A percentile compares a stretch with the other conserved stretches of the same genome.
Evolutionary conservation across 92 coral and sea anemone species (phyloP).

Genomic region (Porites evermanni): DNA sequence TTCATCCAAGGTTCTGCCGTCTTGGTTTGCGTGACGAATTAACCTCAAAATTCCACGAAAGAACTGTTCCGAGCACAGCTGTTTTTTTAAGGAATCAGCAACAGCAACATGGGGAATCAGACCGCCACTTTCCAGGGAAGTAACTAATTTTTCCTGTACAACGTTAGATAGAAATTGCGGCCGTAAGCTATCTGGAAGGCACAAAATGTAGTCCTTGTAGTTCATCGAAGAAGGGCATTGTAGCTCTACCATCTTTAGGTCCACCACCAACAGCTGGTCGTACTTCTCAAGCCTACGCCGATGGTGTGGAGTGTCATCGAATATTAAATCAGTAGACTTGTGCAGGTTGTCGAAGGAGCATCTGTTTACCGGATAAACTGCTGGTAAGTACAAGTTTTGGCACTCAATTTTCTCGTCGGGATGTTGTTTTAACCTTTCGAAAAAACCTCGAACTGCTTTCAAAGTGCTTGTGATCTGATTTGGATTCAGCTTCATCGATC

Average conservation of each 20-base stretch:
- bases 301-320: conserved; percentile 67
- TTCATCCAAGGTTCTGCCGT: conserved; percentile 5
- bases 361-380: neutral
- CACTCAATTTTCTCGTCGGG: neutral
- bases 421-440: conserved; percentile 33
- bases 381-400: conserved; percentile 48
- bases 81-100: conserved; percentile 45
- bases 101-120: neutral
- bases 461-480: conserved; percentile 39
- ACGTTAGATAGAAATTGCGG: conserved; percentile 62
- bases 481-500: conserved; percentile 52
- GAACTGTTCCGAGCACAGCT: conserved; percentile 60
- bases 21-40: conserved; percentile 58
- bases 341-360: neutral
- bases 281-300: conserved; percentile 40
- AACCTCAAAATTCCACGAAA: conserved; percentile 61
- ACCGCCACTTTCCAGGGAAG: neutral
- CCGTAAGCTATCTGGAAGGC: conserved; percentile 46
- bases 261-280: conserved; percentile 51
- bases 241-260: conserved; percentile 45
- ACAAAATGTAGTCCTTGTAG: conserved; percentile 42
- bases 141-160: conserved; percentile 56
- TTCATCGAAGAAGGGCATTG: conserved; percentile 21
- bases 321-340: conserved; percentile 65
- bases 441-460: conserved; percentile 66